Conservation (phyloP, 2,888 invertebrate species). For the Apamea epomidion region DNA sequence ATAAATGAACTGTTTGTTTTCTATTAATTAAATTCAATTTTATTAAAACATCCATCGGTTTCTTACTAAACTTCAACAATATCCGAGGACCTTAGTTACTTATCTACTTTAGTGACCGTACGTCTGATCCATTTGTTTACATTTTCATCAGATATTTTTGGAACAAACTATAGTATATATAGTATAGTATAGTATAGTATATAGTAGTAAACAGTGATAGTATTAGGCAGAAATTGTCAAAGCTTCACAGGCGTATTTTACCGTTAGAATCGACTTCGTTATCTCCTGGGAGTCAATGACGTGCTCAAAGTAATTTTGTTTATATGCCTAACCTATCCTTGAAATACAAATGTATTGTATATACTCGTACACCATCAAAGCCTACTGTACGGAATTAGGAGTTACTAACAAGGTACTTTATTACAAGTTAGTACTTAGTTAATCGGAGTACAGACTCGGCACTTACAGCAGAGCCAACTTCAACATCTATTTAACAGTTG, state of each 20-base stretch:
- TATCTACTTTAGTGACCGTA: too few species aligned
- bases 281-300: background rate
- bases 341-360: background rate
- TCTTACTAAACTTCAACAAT: too few species aligned
- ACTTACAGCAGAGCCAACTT: background rate
- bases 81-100: too few species aligned
- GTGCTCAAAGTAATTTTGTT: background rate
- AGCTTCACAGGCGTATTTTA: background rate
- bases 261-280: background rate
- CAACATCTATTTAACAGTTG: background rate
- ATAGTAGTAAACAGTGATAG: background rate
- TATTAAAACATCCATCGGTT: too few species aligned
- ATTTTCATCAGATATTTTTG: background rate
- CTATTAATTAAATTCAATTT: too few species aligned
- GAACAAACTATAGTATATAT: background rate
- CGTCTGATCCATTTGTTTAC: background rate
- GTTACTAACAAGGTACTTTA: background rate
- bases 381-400: background rate
- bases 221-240: background rate
- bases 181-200: too few species aligned
- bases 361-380: background rate
- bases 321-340: background rate
- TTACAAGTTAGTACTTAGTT: background rate
- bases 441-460: background rate
- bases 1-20: too few species aligned